phyloP scores from a whole-genome alignment of 2,888 invertebrate species.

The Lasioglossum oenotherae region DNA sequence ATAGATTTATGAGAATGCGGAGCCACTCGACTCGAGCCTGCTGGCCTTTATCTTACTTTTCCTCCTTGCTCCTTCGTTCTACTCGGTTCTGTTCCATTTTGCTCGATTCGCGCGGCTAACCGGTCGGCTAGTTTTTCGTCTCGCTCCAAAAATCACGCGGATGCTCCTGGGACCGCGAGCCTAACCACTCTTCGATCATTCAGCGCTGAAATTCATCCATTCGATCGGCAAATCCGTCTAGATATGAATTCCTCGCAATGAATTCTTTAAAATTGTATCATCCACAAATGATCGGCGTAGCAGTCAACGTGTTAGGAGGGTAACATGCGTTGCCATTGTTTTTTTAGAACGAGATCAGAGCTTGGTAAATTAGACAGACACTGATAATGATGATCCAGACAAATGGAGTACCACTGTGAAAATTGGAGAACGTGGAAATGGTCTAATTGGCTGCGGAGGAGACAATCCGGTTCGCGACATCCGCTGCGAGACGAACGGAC shows the following conservation, averaged over 20 bases:
- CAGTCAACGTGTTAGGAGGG: too few relatives aligned
- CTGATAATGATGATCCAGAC: too few relatives aligned
- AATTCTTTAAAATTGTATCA: too few relatives aligned
- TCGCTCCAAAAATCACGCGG: constrained; percentile 72
- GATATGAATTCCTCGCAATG: too few relatives aligned
- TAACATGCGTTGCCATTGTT: too few relatives aligned
- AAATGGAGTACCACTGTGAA: not conserved
- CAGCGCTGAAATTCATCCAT: too few relatives aligned
- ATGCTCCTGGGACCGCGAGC: constrained; percentile 14
- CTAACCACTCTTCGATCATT: not conserved
- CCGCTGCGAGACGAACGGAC: not conserved
- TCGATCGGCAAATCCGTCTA: too few relatives aligned
- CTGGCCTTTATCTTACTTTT: constrained; percentile 25
- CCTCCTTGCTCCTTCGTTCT: constrained; percentile 12
- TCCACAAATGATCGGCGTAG: too few relatives aligned
- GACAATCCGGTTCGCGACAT: not conserved
- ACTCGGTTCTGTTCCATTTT: constrained; percentile 23
- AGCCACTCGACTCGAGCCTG: constrained; percentile 12
- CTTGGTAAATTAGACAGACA: too few relatives aligned
- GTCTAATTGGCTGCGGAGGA: not conserved
- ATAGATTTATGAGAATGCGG: constrained; percentile 48
- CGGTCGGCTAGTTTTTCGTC: constrained; percentile 64
- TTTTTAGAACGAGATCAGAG: too few relatives aligned
- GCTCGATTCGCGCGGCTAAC: constrained; percentile 26
- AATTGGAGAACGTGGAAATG: not conserved